phyloP scores from a whole-genome alignment of 2,113 vertebrate genomes.

The Rhegmatorhina hoffmannsi region DNA sequence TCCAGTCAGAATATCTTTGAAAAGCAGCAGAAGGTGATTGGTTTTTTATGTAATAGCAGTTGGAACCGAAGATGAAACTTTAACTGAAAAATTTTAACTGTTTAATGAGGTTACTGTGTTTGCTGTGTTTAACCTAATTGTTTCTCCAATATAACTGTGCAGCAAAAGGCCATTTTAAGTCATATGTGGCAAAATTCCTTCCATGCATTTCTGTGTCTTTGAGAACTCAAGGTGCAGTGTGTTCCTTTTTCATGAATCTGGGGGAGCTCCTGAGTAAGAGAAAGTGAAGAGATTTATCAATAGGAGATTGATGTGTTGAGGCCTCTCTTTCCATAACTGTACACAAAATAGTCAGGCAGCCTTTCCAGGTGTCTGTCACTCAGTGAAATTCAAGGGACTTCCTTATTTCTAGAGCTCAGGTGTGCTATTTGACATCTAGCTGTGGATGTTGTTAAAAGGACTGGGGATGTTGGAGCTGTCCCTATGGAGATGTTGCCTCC shows the following conservation, averaged over 20 bases:
- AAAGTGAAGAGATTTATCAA: background rate
- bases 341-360: background rate
- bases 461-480: background rate
- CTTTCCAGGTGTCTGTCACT: background rate
- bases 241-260: no score
- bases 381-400: background rate
- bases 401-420: background rate
- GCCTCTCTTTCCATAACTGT: background rate
- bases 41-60: fast-evolving
- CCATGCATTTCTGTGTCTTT: background rate
- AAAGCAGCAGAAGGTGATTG: background rate
- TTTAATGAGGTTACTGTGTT: background rate
- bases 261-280: background rate
- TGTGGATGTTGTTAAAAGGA: background rate
- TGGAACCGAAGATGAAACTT: background rate
- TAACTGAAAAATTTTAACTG: background rate
- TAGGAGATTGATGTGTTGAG: background rate
- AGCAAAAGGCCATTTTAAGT: background rate
- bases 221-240: background rate
- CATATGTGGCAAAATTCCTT: background rate
- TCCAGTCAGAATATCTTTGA: background rate
- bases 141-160: background rate
- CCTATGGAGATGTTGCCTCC: background rate
- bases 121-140: background rate
- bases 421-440: background rate